Evolutionary conservation across 2,113 vertebrate species (phyloP), one percentile per base, ranked within the genome.

Genomic region (Scomber colias): DNA sequence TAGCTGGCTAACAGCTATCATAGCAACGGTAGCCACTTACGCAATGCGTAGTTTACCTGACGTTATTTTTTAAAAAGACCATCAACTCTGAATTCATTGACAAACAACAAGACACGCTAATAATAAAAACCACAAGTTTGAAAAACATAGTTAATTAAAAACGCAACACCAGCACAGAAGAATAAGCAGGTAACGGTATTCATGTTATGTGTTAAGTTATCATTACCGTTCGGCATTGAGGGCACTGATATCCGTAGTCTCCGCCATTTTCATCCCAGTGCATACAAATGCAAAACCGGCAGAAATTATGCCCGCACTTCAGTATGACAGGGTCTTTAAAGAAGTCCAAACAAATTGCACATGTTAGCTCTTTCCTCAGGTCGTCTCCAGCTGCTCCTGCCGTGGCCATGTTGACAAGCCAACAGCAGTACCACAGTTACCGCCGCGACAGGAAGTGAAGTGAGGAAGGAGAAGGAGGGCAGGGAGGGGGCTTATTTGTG

Each of bases 181-280:
- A 13, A 27, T 57, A 70, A 0, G 21, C 12, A 24, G 3, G 50
- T 7, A n/a, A 27, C 2, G 1, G 7, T 24, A 13, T 12, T 24
- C 1, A 2, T 24, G 13, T 12, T 24, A 44, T 55, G 16, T 11
- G 15, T 45, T 16, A 75, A 79, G 71, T 35, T 5, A 35, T 9
- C 35, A 7, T 84, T 44, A 96, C 95, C 92, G 94, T 90, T 69
- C 95, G 85, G 81, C 95, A 96, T 21, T 96, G 93, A 24, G 95
- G 95, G 65, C 95, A 96, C 87, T 94, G 93, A 46, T 95, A 96
- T 0, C 95, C 94, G 68, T 94, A 94, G 71, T 95, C 93, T 71
- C 90, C 91, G 85, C 94, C 95, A 86, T 95, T 95, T 88, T 95
- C 95, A 56, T 95, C 93, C 95, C 95, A 95, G 63, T 95, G 95